A percentile compares a stretch with the other conserved stretches of the same genome.
Evolutionary conservation across 2,888 invertebrate species (phyloP).

Genomic region (Pseudeuparius sepicola): DNA sequence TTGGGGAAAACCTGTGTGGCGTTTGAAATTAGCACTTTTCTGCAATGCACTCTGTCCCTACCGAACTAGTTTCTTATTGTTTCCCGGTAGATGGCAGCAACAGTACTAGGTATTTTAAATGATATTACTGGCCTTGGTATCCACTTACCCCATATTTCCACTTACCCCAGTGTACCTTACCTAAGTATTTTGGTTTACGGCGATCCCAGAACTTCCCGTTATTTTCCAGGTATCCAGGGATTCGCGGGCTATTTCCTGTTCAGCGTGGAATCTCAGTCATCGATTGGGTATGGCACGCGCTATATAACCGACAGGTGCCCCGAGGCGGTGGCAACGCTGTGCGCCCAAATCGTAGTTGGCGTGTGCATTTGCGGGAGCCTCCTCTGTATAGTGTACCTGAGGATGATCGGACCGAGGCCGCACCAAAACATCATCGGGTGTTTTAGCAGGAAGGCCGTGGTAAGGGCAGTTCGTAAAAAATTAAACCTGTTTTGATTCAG

Average conservation of each 20-base stretch:
- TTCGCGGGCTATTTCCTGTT: constrained; percentile 65
- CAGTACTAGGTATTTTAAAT: too few relatives aligned
- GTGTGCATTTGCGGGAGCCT: constrained; percentile 34
- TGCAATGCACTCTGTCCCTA: too few relatives aligned
- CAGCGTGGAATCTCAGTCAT: constrained; percentile 72
- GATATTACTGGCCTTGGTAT: too few relatives aligned
- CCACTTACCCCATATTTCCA: too few relatives aligned
- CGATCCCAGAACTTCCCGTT: too few relatives aligned
- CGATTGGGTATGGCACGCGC: constrained; percentile 76
- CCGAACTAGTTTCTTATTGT: too few relatives aligned
- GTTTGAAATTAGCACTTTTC: too few relatives aligned
- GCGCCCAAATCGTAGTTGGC: constrained; percentile 37
- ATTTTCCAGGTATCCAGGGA: constrained; percentile 46
- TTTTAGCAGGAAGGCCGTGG: constrained; percentile 66
- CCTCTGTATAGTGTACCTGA: constrained; percentile 49
- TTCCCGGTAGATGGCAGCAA: too few relatives aligned
- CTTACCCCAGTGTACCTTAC: too few relatives aligned
- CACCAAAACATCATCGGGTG: constrained; percentile 33
- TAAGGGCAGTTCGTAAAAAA: constrained; percentile 40
- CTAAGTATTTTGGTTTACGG: too few relatives aligned
- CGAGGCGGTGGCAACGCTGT: constrained; percentile 38
- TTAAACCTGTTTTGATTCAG: too few relatives aligned
- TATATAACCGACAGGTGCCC: constrained; percentile 71
- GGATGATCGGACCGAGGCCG: constrained; percentile 48
- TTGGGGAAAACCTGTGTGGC: too few relatives aligned